Conservation (phyloP, 2,888 invertebrate species). For the Fabriciana adippe region DNA sequence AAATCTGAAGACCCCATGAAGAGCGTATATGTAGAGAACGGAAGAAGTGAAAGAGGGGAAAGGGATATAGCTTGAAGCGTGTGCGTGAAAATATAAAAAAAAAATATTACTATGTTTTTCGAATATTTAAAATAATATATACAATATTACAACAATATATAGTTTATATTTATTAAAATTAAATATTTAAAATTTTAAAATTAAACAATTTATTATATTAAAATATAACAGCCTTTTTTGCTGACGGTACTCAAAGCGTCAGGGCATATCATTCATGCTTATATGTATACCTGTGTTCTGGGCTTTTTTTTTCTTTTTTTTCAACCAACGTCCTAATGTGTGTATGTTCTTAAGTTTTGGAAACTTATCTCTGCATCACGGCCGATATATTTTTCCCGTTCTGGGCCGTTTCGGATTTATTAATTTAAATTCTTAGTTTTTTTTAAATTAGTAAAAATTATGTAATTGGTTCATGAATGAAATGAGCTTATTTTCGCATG, state of each 20-base stretch:
- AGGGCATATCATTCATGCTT: conserved; percentile 53
- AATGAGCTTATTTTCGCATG: too few relatives aligned
- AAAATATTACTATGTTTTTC: too few relatives aligned
- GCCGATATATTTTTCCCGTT: conserved; percentile 37
- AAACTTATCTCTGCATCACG: conserved; percentile 44
- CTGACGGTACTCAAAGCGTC: conserved; percentile 43
- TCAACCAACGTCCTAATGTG: conserved; percentile 44
- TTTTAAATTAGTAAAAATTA: conserved; percentile 7
- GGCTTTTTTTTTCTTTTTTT: conserved; percentile 44
- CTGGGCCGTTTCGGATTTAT: conserved; percentile 22
- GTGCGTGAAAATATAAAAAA: too few relatives aligned
- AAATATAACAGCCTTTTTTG: conserved; percentile 9
- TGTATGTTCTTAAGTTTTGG: conserved; percentile 40
- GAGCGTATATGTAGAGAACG: too few relatives aligned
- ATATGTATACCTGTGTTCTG: conserved; percentile 49
- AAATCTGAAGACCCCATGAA: too few relatives aligned
- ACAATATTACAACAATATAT: too few relatives aligned
- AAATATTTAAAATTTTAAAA: too few relatives aligned
- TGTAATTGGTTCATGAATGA: neutral
- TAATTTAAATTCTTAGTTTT: conserved; percentile 28
- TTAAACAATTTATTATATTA: neutral
- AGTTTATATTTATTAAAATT: too few relatives aligned
- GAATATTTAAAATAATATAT: too few relatives aligned
- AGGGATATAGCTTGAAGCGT: too few relatives aligned
- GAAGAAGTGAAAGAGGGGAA: too few relatives aligned